phyloP scores from a whole-genome alignment of 2,888 invertebrate species.

The Caenorhabditis sp. region DNA sequence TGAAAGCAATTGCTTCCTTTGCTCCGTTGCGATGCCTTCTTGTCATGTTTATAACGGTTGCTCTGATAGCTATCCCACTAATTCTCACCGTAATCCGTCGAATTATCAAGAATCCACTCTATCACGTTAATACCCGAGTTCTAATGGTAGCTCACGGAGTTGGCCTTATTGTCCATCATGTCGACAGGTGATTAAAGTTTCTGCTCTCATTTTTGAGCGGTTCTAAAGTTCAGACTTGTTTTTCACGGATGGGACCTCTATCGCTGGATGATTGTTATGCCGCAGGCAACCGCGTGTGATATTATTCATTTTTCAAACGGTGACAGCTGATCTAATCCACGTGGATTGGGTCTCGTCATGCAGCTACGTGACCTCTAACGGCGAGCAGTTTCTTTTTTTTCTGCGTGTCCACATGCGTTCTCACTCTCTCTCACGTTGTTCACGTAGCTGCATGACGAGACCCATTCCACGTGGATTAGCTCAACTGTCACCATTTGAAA shows the following conservation, averaged over 20 bases:
- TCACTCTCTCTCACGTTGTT: too few species aligned
- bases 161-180: conserved; percentile 21
- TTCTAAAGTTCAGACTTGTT: conserved; percentile 10
- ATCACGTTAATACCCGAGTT: conserved; percentile 33
- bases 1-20: conserved; percentile 27
- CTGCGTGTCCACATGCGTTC: too few species aligned
- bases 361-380: too few species aligned
- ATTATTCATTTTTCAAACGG: too few species aligned
- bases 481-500: too few species aligned
- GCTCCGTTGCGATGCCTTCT: conserved; percentile 12
- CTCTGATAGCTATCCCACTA: conserved; percentile 18
- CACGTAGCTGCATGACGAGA: too few species aligned
- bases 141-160: conserved; percentile 32
- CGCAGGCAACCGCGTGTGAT: conserved; percentile 17
- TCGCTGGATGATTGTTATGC: conserved; percentile 30
- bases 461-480: too few species aligned
- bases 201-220: background rate
- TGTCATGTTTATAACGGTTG: conserved; percentile 1
- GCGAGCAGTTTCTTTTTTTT: too few species aligned
- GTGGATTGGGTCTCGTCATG: too few species aligned
- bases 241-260: conserved; percentile 35
- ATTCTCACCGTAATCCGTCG: conserved; percentile 5
- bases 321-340: too few species aligned
- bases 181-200: conserved; percentile 13
- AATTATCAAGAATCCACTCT: conserved; percentile 23